Percentiles rank a stretch among this genome's conserved stretches.
Evolutionary conservation across 2,113 vertebrate species (phyloP).

Genomic region (Petaurus breviceps): DNA sequence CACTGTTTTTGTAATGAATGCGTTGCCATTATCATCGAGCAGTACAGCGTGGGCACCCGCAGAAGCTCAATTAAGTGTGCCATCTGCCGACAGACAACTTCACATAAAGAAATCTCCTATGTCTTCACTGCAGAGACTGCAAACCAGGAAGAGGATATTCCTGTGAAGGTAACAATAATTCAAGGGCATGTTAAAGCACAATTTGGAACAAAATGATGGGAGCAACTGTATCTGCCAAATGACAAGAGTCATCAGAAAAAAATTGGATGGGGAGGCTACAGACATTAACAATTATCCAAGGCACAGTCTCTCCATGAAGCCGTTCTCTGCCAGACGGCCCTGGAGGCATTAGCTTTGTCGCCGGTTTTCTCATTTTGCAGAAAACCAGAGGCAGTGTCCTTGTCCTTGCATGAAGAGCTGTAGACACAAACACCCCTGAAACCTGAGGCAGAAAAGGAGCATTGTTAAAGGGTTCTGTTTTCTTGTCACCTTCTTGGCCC

Average conservation of each 20-base stretch:
- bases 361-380: neutral
- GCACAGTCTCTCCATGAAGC: neutral
- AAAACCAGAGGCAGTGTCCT: neutral
- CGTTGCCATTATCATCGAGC: conserved; percentile 95
- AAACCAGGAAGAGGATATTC: conserved; percentile 93
- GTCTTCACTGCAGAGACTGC: conserved; percentile 94
- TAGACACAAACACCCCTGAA: too few species aligned
- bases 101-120: conserved; percentile 96
- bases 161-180: conserved; percentile 89
- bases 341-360: neutral
- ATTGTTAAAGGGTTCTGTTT: neutral
- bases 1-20: conserved; percentile 99
- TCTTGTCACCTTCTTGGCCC: neutral
- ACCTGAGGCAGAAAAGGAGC: neutral
- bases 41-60: conserved; percentile 94
- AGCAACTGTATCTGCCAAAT: neutral
- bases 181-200: neutral
- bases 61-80: conserved; percentile 95
- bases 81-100: conserved; percentile 97
- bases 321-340: neutral
- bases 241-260: neutral
- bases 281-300: neutral
- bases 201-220: neutral
- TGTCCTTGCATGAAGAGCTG: neutral
- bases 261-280: neutral